phyloP scores from a whole-genome alignment of 2,888 invertebrate species.

The Ophioninae sp. region DNA sequence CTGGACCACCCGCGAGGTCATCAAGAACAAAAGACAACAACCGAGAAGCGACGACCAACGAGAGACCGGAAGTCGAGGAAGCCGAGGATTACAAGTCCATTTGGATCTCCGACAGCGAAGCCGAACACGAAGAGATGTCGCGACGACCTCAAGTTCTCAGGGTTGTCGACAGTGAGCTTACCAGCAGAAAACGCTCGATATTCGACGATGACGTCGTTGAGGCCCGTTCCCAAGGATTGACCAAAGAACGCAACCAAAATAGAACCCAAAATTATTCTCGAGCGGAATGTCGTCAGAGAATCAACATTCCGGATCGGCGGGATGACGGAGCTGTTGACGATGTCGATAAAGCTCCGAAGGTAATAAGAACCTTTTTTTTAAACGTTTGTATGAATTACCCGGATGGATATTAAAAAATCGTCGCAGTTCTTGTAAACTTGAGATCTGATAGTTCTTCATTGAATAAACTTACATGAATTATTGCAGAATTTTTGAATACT shows the following conservation, averaged over 20 bases:
- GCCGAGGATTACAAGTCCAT: slow-evolving; percentile 75
- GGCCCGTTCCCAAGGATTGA: slow-evolving; percentile 42
- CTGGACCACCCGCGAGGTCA: slow-evolving; percentile 6
- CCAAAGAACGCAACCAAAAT: slow-evolving; percentile 26
- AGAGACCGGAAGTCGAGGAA: slow-evolving; percentile 67
- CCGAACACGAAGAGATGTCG: slow-evolving; percentile 77
- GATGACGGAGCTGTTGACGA: slow-evolving; percentile 7
- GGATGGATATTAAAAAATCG: not conserved
- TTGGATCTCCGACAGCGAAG: slow-evolving; percentile 73
- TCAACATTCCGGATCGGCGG: slow-evolving; percentile 2
- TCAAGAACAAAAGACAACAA: slow-evolving; percentile 8
- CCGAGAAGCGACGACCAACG: slow-evolving; percentile 33
- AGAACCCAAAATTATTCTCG: slow-evolving; percentile 10
- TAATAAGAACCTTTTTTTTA: slow-evolving; percentile 22
- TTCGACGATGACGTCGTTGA: slow-evolving; percentile 62
- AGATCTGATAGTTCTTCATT: no score
- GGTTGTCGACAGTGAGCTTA: slow-evolving; percentile 78
- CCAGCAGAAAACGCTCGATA: slow-evolving; percentile 68
- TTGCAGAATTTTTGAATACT: not conserved
- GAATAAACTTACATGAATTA: not conserved
- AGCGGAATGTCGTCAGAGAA: slow-evolving; percentile 19
- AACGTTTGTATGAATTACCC: not conserved
- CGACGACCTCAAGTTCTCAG: slow-evolving; percentile 79
- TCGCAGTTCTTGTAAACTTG: no score
- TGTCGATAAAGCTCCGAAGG: slow-evolving; percentile 10